Evolutionary conservation across 1,140 invertebrate genomes (phyloP), one percentile per base, ranked within the genome.

Genomic region (Hermetia illucens): DNA sequence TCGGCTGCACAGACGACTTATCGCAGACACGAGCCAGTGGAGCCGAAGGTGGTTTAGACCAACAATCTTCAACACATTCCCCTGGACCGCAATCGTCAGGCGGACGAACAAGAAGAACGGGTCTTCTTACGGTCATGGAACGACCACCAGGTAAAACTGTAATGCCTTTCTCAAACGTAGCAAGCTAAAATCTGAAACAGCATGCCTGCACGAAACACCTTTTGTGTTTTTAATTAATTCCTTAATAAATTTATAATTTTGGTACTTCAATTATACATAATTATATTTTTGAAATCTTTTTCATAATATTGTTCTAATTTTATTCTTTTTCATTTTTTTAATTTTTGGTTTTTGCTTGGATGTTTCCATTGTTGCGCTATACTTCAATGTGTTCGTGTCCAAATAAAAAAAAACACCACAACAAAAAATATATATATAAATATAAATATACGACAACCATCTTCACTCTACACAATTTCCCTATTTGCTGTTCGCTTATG

Each of bases 91-190:
- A 56, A 41, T 46, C 33, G 41, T 64, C 55, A 45, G 68, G 62
- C 30, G 66, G 68, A 37, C 66, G 84, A 47, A 79, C 80, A 39
- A 67, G 85, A 46, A 66, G 82, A 34, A 81, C 79, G 21, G 85
- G 85, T 43, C 63, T 89, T 8, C 70, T 79, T 0, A 84, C 83
- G 4, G 86, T 91, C 1, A 88, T 82, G 42, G 84, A 89, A 58
- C 65, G 83, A 47, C 85, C 79, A 38, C 79, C 86, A 69, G 86
- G 86, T 91, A 68, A 61, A 53, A 27, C 24, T 13, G 24, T 27
- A 27, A 27, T n/a, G n/a, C n/a, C n/a, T n/a, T n/a, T n/a, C n/a
- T n/a, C n/a, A n/a, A n/a, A n/a, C n/a, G n/a, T n/a, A n/a, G n/a
- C n/a, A n/a, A n/a, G n/a, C n/a, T n/a, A n/a, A n/a, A n/a, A n/a